These are phyloP conservation scores for Poeciliopsis infans DNA, from an alignment of 2,797 vertebrate species.

Conservation along the genomic window DNA sequence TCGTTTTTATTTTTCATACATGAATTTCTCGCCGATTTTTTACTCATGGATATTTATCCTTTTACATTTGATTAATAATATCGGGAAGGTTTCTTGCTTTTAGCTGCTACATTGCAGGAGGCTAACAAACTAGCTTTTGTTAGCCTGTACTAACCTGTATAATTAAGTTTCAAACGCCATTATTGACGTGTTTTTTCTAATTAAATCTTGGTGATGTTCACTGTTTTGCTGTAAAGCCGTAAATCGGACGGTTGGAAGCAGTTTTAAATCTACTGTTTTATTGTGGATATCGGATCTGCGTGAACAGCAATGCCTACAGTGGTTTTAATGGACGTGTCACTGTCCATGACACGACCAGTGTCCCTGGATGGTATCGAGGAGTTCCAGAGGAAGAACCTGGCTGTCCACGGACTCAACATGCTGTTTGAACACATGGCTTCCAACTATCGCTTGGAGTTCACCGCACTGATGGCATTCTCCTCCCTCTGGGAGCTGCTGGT, in stretches of 20 bases:
- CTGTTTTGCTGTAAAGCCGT: not conserved
- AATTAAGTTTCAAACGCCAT: not conserved
- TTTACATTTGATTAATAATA: not conserved
- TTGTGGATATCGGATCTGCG: not conserved
- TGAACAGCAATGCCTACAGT: conserved; percentile 91
- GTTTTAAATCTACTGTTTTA: not conserved
- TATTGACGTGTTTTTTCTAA: not conserved
- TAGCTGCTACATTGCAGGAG: not conserved
- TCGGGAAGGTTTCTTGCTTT: not conserved
- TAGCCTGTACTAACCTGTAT: conserved; percentile 23
- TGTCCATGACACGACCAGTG: conserved; percentile 98
- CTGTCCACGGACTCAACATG: conserved; percentile 96
- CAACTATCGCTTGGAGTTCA: conserved; percentile 97
- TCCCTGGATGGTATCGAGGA: conserved; percentile 91
- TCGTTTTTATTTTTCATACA: not conserved
- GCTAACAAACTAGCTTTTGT: conserved; percentile 30
- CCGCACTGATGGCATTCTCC: conserved; percentile 92
- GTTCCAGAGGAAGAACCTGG: conserved; percentile 95
- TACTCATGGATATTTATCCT: not conserved
- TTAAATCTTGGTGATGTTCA: not conserved
- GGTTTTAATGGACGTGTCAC: conserved; percentile 94
- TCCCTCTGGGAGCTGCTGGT: conserved; percentile 97
- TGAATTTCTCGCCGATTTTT: not conserved
- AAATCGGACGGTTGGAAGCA: conserved; percentile 12
- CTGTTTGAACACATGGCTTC: conserved; percentile 98